phyloP scores from a whole-genome alignment of 2,113 vertebrate species.

The Silurus meridionalis region DNA sequence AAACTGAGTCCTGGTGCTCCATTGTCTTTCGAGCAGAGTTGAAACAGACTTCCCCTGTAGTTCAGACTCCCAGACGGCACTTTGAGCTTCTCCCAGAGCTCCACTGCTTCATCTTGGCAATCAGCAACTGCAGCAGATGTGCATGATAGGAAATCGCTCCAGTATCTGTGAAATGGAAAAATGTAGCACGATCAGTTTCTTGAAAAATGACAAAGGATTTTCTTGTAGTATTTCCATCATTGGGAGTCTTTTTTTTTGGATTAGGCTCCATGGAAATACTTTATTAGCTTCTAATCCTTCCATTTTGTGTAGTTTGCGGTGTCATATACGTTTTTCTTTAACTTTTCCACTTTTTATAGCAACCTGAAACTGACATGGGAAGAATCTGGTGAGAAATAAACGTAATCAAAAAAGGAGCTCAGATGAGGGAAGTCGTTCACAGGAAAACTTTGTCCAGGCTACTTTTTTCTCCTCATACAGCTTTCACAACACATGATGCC shows the following conservation, averaged over 20 bases:
- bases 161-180: slow-evolving; percentile 73
- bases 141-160: slow-evolving; percentile 86
- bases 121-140: slow-evolving; percentile 83
- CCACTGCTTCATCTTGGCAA: slow-evolving; percentile 85
- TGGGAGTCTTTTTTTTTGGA: neutral
- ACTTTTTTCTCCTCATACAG: neutral
- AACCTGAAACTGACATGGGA: neutral
- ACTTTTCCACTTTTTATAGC: neutral
- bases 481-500: neutral
- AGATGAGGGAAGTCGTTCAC: neutral
- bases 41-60: slow-evolving; percentile 86
- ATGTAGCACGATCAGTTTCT: neutral
- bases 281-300: neutral
- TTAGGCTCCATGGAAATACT: neutral
- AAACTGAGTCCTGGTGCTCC: slow-evolving; percentile 63
- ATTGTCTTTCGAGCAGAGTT: slow-evolving; percentile 80
- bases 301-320: too few relatives aligned
- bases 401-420: neutral
- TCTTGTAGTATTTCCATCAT: neutral
- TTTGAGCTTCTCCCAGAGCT: slow-evolving; percentile 87
- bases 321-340: neutral
- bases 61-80: slow-evolving; percentile 84
- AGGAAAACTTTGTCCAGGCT: neutral
- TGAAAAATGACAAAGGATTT: neutral
- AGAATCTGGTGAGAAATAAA: neutral